Evolutionary conservation across 2,888 invertebrate species (phyloP).

Genomic region (Rhabditophanes sp.): DNA sequence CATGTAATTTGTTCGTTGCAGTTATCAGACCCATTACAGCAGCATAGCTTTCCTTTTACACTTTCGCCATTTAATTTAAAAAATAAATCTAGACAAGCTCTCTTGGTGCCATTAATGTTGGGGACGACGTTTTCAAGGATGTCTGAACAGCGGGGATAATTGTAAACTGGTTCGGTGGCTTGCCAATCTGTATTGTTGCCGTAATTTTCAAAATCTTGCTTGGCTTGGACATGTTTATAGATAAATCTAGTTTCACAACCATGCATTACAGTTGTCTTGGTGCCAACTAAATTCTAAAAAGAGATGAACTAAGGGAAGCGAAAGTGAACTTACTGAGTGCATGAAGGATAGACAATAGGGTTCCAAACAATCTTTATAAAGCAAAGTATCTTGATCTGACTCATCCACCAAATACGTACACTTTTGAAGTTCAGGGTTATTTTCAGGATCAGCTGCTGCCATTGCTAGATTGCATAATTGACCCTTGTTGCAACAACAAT

Average conservation of each 20-base stretch:
- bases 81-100: conserved; percentile 11
- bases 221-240: conserved; percentile 21
- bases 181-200: conserved; percentile 23
- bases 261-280: conserved; percentile 15
- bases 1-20: conserved; percentile 22
- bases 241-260: conserved; percentile 24
- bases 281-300: conserved; percentile 19
- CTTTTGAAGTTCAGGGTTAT: no score
- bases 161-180: conserved; percentile 16
- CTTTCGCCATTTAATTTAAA: conserved; percentile 8
- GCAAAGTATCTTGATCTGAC: conserved; percentile 14
- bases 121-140: conserved; percentile 12
- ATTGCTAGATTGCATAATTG: no score
- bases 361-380: conserved; percentile 23
- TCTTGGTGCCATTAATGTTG: conserved; percentile 12
- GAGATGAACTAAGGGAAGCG: no score
- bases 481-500: conserved; percentile 32
- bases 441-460: no score
- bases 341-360: conserved; percentile 26
- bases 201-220: conserved; percentile 13
- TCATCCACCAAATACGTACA: conserved; percentile 10
- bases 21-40: conserved; percentile 17
- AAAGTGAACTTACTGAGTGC: no score
- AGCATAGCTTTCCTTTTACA: conserved; percentile 20
- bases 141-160: conserved; percentile 20